Evolutionary conservation across 2,113 vertebrate genomes (phyloP).

Genomic region (Mesembrinibis cayennensis): DNA sequence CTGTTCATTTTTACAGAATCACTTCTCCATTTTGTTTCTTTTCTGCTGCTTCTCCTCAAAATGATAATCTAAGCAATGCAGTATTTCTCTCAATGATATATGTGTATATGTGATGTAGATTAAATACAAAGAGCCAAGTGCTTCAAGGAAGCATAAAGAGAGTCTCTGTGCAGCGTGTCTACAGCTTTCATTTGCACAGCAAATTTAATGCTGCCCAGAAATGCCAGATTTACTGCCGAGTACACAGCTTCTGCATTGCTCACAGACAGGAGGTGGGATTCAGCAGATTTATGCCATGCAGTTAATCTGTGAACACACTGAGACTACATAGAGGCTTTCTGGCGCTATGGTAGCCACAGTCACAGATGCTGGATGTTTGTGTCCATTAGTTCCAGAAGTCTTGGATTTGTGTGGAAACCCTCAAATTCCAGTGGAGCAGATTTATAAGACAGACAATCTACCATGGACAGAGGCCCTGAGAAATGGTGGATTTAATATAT

Average conservation of each 20-base stretch:
- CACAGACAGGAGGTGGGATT: neutral
- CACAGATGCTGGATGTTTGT: neutral
- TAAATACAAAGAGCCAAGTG: neutral
- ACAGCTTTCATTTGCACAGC: neutral
- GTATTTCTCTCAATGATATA: neutral
- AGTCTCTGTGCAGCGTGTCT: neutral
- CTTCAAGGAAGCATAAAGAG: neutral
- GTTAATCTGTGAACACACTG: accelerated
- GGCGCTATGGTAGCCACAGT: neutral
- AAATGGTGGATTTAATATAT: neutral
- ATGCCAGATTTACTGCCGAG: neutral
- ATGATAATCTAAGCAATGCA: neutral
- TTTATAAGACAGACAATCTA: neutral
- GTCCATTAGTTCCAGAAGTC: neutral
- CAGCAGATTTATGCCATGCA: neutral
- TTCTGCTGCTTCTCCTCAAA: neutral
- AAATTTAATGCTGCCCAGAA: neutral
- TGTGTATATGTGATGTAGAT: neutral
- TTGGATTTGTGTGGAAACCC: neutral
- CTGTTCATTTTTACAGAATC: neutral
- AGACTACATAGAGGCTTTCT: neutral
- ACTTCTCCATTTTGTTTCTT: neutral
- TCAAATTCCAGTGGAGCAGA: neutral
- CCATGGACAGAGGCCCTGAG: neutral
- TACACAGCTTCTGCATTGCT: neutral